A percentile compares a stretch with the other conserved stretches of the same genome.
Conservation (phyloP, 2,888 invertebrate genomes). For the Agonopterix subpropinquella region DNA sequence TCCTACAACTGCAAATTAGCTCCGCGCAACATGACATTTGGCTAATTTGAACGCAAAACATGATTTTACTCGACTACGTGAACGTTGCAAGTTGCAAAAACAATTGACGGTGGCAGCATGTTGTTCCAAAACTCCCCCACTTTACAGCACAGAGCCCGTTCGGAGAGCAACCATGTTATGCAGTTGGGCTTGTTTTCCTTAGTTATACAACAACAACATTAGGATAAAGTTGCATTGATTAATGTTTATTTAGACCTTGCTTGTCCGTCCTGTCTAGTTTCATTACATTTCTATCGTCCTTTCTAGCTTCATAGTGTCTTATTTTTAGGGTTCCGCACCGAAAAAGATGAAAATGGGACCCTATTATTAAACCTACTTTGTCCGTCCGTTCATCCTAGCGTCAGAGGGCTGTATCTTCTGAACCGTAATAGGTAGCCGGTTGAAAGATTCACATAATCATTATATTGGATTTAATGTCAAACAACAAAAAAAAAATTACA, state of each 20-base stretch:
- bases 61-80: constrained; percentile 14
- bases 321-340: too few relatives aligned
- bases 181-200: constrained; percentile 37
- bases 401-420: too few relatives aligned
- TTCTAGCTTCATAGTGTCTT: too few relatives aligned
- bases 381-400: too few relatives aligned
- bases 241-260: not conserved
- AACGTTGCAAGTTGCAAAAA: constrained; percentile 36
- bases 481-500: too few relatives aligned
- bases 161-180: constrained; percentile 14
- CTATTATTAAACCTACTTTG: too few relatives aligned
- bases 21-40: not conserved
- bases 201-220: constrained; percentile 39
- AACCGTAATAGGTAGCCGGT: too few relatives aligned
- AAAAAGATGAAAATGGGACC: too few relatives aligned
- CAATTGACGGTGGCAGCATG: constrained; percentile 35
- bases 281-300: too few relatives aligned
- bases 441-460: too few relatives aligned
- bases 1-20: not conserved
- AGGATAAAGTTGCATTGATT: constrained; percentile 28
- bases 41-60: constrained; percentile 4
- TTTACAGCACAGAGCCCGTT: constrained; percentile 1
- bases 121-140: constrained; percentile 32
- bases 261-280: too few relatives aligned
- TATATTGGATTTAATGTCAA: too few relatives aligned